phyloP scores from a whole-genome alignment of 2,113 vertebrate species.

The Zosterops pallidus region DNA sequence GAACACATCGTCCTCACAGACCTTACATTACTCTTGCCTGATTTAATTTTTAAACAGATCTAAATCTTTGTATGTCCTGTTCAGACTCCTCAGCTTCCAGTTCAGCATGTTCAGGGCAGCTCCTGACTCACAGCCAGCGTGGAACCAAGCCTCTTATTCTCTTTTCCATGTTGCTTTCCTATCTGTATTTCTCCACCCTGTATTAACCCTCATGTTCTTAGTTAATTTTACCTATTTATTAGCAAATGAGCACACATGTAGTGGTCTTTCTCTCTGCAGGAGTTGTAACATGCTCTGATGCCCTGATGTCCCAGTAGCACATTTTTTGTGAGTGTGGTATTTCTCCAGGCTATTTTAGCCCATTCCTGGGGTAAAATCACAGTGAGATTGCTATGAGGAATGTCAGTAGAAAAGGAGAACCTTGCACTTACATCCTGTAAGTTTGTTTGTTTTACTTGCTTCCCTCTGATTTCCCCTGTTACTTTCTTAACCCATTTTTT shows the following conservation, averaged over 20 bases:
- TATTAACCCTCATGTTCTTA: neutral
- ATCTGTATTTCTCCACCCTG: neutral
- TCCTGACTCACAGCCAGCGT: neutral
- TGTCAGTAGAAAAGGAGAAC: neutral
- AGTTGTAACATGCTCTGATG: neutral
- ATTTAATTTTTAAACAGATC: neutral
- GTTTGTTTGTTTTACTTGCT: neutral
- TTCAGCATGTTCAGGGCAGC: neutral
- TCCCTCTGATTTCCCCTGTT: neutral
- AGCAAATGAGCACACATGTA: rapidly evolving
- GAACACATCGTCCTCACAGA: neutral
- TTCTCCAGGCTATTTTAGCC: neutral
- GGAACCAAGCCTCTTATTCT: neutral
- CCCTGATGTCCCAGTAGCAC: too few relatives aligned
- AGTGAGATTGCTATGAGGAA: neutral
- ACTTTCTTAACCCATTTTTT: neutral
- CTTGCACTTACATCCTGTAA: neutral
- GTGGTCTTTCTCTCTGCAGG: neutral
- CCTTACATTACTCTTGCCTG: neutral
- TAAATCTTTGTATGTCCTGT: neutral
- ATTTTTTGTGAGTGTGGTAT: neutral
- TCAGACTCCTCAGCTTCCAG: neutral
- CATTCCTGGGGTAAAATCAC: neutral
- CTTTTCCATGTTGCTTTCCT: neutral
- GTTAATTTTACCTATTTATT: neutral